A percentile compares a stretch with the other conserved stretches of the same genome.
Evolutionary conservation across 2,888 invertebrate genomes (phyloP).

Genomic region (Macroteleia sp.): DNA sequence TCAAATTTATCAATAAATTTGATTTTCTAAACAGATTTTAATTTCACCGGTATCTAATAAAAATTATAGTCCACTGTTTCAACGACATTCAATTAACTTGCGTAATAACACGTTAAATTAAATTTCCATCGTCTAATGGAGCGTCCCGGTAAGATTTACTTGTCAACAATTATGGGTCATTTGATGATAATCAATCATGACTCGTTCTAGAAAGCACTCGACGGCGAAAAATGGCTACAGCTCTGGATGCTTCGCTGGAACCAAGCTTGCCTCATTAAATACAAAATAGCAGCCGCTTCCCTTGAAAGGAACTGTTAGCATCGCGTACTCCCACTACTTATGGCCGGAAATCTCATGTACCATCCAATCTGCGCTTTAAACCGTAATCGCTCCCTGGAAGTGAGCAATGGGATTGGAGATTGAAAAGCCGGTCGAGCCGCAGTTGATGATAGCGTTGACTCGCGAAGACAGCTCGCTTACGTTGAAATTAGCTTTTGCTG

Average conservation of each 20-base stretch:
- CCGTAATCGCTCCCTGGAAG: conserved; percentile 45
- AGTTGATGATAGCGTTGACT: conserved; percentile 42
- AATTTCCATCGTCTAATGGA: conserved; percentile 5
- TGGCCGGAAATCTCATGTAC: conserved; percentile 54
- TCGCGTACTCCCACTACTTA: conserved; percentile 60
- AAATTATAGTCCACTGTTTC: no score
- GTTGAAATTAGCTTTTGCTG: conserved; percentile 37
- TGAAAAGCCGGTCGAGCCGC: conserved; percentile 36
- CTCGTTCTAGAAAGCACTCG: conserved; percentile 7
- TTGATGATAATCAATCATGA: conserved; percentile 30
- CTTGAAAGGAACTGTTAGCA: conserved; percentile 59
- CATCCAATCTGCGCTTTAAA: conserved; percentile 46
- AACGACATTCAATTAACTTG: no score
- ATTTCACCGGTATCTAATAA: no score
- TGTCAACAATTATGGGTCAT: conserved; percentile 32
- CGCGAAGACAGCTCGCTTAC: conserved; percentile 31
- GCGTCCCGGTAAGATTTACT: conserved; percentile 12
- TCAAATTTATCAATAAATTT: no score
- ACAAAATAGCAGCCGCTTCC: conserved; percentile 35
- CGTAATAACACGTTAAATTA: conserved; percentile 19
- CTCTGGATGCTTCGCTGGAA: neutral
- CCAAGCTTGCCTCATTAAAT: conserved; percentile 35
- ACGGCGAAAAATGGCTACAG: conserved; percentile 13
- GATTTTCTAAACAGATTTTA: no score
- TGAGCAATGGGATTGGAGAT: conserved; percentile 43